Evolutionary conservation across 2,888 invertebrate species (phyloP), one percentile per base, ranked within the genome.

Genomic region (Crematogaster levior): DNA sequence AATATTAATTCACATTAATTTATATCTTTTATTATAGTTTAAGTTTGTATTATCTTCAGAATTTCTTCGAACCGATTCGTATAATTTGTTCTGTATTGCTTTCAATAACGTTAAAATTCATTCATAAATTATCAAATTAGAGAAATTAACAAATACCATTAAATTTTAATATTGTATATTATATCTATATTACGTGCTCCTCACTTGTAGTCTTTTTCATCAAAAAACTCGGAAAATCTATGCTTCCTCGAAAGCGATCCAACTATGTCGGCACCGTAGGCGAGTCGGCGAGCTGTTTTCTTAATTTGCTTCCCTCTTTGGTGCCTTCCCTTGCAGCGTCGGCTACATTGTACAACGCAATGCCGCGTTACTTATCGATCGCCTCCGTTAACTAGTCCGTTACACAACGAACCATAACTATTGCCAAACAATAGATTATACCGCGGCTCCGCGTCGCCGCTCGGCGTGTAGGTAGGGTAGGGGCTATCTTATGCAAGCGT

Each of bases 351-450:
- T 83, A 56, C 72, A 66, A 81, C 83, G 81, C 79, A 60, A 75
- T 68, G 73, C 82, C 56, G 85, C 77, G 84, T 84, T 86, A 87
- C 75, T 82, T 88, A 89, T 90, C 87, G 90, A 90, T 91, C 90
- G 89, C 89, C 89, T 91, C 89, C 88, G 90, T 91, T 91, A 91
- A 91, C 89, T 89, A 88, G 86, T 85, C 84, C 83, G 90, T 93
- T 93, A 89, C 90, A 91, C 91, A 93, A 93, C 92, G 88, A 87
- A 89, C 88, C 91, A 90, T 90, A 92, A 93, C 91, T 91, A 91
- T 92, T 92, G 91, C 92, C 91, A 92, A 93, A 93, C 93, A 93
- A 93, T 93, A 91, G 93, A 93, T 92, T 92, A 92, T 91, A 87
- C 88, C 90, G 89, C 85, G 87, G 87, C 86, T 87, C 87, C 85